phyloP scores from a whole-genome alignment of 2,888 invertebrate species.

The Balanococcus diminutus region DNA sequence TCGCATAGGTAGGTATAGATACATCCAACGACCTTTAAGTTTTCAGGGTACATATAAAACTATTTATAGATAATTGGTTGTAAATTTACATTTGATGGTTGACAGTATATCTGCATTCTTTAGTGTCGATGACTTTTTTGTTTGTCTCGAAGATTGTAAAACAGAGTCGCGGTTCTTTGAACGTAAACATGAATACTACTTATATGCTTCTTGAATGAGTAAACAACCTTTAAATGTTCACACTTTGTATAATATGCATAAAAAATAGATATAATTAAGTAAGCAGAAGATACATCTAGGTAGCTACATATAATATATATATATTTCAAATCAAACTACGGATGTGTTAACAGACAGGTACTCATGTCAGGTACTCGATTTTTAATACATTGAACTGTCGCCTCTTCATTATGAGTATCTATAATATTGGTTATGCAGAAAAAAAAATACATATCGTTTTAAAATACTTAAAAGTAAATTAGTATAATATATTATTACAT shows the following conservation, averaged over 20 bases:
- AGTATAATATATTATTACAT: too few relatives aligned
- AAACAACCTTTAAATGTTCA: background rate
- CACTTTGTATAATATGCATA: conserved; percentile 10
- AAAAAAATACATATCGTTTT: too few relatives aligned
- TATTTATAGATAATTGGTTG: background rate
- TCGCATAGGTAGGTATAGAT: background rate
- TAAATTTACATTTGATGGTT: background rate
- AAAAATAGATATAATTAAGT: background rate
- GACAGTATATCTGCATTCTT: conserved; percentile 25
- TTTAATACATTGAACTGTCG: too few relatives aligned
- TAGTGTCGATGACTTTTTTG: conserved; percentile 39
- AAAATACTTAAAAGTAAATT: too few relatives aligned
- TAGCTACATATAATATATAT: too few relatives aligned
- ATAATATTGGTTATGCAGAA: too few relatives aligned
- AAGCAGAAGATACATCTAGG: too few relatives aligned
- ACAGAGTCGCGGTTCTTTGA: background rate
- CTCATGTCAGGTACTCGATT: too few relatives aligned
- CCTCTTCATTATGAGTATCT: too few relatives aligned
- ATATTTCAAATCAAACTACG: too few relatives aligned
- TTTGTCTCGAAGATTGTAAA: conserved; percentile 17
- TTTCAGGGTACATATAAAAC: background rate
- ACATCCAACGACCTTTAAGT: background rate
- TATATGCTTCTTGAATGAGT: background rate
- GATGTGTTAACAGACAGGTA: too few relatives aligned
- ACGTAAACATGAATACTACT: background rate